A percentile compares a stretch with the other conserved stretches of the same genome.
Evolutionary conservation across 2,113 vertebrate genomes (phyloP).

Genomic region (Callaeas wilsoni): DNA sequence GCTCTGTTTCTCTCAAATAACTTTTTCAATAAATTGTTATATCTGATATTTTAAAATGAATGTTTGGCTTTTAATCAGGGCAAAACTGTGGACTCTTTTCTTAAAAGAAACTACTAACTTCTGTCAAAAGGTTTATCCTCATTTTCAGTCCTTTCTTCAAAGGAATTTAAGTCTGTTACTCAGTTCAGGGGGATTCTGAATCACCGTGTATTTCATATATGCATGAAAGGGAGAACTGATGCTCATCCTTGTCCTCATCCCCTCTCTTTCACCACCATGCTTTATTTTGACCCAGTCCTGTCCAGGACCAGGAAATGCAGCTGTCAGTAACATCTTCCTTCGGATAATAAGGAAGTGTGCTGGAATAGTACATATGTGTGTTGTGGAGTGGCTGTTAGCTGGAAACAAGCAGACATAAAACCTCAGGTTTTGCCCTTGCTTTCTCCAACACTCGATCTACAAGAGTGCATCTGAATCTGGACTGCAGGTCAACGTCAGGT

Average conservation of each 20-base stretch:
- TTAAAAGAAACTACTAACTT: background rate
- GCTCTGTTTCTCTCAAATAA: constrained; percentile 32
- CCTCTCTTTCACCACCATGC: background rate
- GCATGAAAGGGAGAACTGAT: background rate
- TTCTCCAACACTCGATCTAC: background rate
- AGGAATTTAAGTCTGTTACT: background rate
- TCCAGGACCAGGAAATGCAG: background rate
- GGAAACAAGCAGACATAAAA: background rate
- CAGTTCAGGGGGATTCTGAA: background rate
- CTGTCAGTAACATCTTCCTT: background rate
- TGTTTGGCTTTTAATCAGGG: constrained; percentile 45
- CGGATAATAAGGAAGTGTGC: background rate
- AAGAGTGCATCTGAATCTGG: background rate
- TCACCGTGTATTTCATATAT: background rate
- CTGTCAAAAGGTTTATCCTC: background rate
- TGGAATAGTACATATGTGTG: background rate
- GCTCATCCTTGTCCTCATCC: background rate
- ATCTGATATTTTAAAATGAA: background rate
- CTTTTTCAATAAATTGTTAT: background rate
- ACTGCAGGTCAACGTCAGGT: background rate
- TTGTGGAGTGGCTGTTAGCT: background rate
- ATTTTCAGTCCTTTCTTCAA: constrained; percentile 7
- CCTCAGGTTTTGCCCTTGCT: background rate
- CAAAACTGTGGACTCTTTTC: background rate
- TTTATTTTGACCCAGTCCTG: background rate